These are phyloP conservation scores for Microplitis deprimator DNA, from an alignment of 2,888 invertebrate genomes.

Conservation along the genomic window DNA sequence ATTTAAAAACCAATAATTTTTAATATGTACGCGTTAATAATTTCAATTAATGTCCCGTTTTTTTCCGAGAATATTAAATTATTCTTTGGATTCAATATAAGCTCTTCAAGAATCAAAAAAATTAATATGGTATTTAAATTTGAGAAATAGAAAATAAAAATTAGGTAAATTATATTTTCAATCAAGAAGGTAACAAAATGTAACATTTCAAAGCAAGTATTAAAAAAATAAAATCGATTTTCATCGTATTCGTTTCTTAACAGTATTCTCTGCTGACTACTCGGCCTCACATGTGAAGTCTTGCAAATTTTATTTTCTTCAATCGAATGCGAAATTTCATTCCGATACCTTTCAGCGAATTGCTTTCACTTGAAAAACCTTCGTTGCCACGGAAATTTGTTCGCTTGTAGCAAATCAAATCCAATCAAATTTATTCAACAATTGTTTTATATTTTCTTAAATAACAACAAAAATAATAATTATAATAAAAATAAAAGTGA, in stretches of 20 bases:
- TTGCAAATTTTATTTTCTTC: slow-evolving; percentile 21
- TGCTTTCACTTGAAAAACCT: slow-evolving; percentile 21
- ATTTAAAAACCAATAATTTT: background rate
- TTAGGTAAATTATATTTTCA: background rate
- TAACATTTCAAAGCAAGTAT: background rate
- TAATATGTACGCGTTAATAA: background rate
- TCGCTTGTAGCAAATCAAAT: slow-evolving; percentile 4
- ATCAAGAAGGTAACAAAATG: background rate
- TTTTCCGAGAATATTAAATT: too few species aligned
- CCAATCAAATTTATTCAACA: background rate
- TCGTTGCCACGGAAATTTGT: background rate
- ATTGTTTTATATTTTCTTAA: background rate
- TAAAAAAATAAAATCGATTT: background rate
- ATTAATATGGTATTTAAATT: background rate
- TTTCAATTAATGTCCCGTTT: background rate
- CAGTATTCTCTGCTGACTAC: background rate
- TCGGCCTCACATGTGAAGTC: background rate
- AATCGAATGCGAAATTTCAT: slow-evolving; percentile 19
- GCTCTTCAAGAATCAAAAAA: background rate
- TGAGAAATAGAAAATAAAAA: background rate
- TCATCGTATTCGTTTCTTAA: background rate
- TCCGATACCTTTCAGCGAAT: slow-evolving; percentile 9
- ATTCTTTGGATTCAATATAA: background rate
- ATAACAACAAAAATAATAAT: background rate
- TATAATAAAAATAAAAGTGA: background rate